Evolutionary conservation across 92 coral and sea anemone genomes (phyloP), one percentile per base, ranked within the genome.

Genomic region (Micromussa lordhowensis): DNA sequence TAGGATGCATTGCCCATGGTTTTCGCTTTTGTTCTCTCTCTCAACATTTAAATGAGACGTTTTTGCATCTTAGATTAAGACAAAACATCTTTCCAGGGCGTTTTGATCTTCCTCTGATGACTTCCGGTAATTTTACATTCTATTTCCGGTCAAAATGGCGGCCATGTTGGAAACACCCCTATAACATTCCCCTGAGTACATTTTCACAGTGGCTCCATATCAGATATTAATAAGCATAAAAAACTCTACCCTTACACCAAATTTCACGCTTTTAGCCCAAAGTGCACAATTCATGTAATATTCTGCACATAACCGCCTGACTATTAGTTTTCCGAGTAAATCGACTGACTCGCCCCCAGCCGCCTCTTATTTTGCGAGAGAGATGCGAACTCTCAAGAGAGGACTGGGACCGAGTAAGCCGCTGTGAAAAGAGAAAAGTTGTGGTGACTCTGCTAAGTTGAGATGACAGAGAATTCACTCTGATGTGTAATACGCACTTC

Each of bases 231-330:
- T 76, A 31, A 76, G 80, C 61, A 44, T 76, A 68, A 64, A 82
- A 21, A 82, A 36, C 9, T 2, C 88, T 84, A 2, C 29, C 49
- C 80, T 16, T 84, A 4, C 70, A 84, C 80, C 80, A 84, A 71
- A 84, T 84, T 72, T 84, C 88, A 84, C 21, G 70, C 88, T 84
- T 84, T 84, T 84, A 84, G 68, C 88, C 88, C 44, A 72, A 84
- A 72, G 80, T 55, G 81, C 88, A 84, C 88, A 73, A 70, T 70
- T 53, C 78, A 9, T 84, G 1, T 28, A 21, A 83, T 9, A 84
- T 73, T 72, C 66, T 84, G 80, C 80, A 84, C 80, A 84, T 53
- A 84, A 84, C 88, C 80, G 80, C 88, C 81, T 34, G 80, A 71
- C 87, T 44, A 58, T n/a, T n/a, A n/a, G n/a, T n/a, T n/a, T n/a